Percentiles rank a stretch among this genome's conserved stretches.
phyloP scores from a whole-genome alignment of 2,797 vertebrate genomes.

The Falco concolor region DNA sequence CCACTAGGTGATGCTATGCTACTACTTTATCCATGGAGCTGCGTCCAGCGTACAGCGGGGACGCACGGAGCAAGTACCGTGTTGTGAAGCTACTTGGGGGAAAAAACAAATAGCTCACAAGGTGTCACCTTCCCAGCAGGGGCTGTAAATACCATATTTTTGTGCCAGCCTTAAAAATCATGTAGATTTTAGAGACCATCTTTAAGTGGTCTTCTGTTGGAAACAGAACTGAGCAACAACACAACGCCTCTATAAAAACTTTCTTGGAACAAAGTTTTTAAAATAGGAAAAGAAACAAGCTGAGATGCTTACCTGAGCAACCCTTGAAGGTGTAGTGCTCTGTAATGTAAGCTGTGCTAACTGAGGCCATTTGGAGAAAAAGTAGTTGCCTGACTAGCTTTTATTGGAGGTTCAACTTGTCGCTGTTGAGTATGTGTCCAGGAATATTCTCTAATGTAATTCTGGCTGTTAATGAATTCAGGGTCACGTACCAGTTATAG shows the following conservation, averaged over 20 bases:
- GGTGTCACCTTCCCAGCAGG: neutral
- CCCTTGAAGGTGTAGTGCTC: neutral
- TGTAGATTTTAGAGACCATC: neutral
- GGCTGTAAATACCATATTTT: neutral
- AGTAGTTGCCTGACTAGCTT: neutral
- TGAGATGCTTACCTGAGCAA: neutral
- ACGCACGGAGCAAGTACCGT: rapidly evolving
- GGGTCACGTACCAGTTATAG: neutral
- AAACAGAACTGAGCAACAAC: neutral
- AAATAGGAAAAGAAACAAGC: neutral
- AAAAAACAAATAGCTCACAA: neutral
- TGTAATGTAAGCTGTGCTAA: neutral
- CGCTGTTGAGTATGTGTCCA: neutral
- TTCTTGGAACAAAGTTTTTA: neutral
- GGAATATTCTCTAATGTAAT: neutral
- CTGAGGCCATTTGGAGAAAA: neutral
- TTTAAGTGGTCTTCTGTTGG: neutral
- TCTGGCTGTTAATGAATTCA: neutral
- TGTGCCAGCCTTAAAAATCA: neutral
- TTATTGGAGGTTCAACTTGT: neutral
- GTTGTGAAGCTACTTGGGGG: neutral
- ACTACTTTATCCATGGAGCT: neutral
- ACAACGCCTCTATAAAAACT: neutral
- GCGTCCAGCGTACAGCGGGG: neutral
- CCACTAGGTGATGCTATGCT: slow-evolving; percentile 34